A percentile compares a stretch with the other conserved stretches of the same genome.
These are phyloP conservation scores for Cyanoliseus patagonus DNA, from an alignment of 2,113 vertebrate genomes.

Conservation along the genomic window DNA sequence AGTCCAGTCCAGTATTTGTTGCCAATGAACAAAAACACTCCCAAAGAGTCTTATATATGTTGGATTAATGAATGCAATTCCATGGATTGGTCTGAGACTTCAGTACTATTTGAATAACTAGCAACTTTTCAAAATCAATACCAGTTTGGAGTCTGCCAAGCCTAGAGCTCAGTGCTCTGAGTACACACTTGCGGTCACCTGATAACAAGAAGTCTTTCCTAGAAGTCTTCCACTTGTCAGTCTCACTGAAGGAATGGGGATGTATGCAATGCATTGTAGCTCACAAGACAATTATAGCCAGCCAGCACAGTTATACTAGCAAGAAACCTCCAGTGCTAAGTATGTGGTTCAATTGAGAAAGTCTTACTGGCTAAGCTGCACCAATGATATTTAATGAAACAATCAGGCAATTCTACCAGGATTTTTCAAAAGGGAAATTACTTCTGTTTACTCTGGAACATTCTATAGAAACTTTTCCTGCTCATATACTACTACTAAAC, in stretches of 20 bases:
- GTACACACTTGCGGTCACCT: neutral
- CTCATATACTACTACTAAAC: neutral
- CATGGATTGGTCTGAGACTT: neutral
- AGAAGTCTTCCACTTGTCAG: neutral
- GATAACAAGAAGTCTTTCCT: neutral
- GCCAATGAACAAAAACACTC: neutral
- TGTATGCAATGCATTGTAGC: neutral
- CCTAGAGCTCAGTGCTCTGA: neutral
- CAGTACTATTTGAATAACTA: neutral
- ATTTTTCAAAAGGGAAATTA: conserved; percentile 40
- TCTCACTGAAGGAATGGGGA: neutral
- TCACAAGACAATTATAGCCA: neutral
- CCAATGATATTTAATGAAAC: neutral
- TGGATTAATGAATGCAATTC: neutral
- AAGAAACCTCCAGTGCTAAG: neutral
- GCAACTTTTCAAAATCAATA: neutral
- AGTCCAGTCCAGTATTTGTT: neutral
- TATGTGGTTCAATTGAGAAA: neutral
- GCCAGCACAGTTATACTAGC: neutral
- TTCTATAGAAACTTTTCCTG: conserved; percentile 26
- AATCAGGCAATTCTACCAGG: neutral
- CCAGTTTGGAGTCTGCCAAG: neutral
- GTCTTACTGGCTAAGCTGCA: conserved; percentile 2
- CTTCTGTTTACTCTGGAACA: conserved; percentile 44
- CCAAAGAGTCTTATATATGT: neutral